Percentiles rank a stretch among this genome's conserved stretches.
These are phyloP conservation scores for Drosophila mayaguana DNA, from an alignment of 2,888 invertebrate genomes.

Conservation along the genomic window DNA sequence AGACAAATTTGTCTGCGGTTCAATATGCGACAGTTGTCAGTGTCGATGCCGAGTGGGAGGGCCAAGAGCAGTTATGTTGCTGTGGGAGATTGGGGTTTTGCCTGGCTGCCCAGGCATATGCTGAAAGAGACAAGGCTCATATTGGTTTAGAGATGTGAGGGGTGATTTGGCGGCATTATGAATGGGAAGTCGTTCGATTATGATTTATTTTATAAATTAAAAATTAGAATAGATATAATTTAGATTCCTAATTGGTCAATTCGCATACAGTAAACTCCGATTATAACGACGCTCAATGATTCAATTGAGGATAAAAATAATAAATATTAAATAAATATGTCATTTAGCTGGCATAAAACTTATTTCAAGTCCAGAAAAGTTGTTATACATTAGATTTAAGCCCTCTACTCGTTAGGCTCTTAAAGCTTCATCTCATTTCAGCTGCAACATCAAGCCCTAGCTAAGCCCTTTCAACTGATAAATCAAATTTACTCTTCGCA, in stretches of 20 bases:
- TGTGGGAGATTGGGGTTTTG: slow-evolving; percentile 7
- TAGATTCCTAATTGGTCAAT: too few relatives aligned
- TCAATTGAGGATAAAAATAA: too few relatives aligned
- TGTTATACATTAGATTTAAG: not conserved
- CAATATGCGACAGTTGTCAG: slow-evolving; percentile 69
- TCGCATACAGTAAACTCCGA: too few relatives aligned
- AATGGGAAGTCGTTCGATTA: not conserved
- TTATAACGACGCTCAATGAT: too few relatives aligned
- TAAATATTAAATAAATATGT: too few relatives aligned
- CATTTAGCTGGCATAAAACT: not conserved
- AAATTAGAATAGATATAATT: not conserved
- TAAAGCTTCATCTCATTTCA: not conserved
- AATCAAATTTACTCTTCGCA: slow-evolving; percentile 73
- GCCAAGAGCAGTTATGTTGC: not conserved
- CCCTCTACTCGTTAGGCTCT: not conserved
- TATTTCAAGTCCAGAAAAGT: not conserved
- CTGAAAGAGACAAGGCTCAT: slow-evolving; percentile 6
- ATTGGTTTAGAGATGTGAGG: not conserved
- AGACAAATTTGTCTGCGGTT: slow-evolving; percentile 81
- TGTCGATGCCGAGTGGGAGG: not conserved
- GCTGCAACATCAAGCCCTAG: not conserved
- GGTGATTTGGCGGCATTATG: not conserved
- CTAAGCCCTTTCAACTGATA: slow-evolving; percentile 35
- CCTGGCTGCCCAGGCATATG: slow-evolving; percentile 55
- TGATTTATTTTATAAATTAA: not conserved